Conservation (phyloP, 1,140 invertebrate genomes). For the Ceratina japonica region DNA sequence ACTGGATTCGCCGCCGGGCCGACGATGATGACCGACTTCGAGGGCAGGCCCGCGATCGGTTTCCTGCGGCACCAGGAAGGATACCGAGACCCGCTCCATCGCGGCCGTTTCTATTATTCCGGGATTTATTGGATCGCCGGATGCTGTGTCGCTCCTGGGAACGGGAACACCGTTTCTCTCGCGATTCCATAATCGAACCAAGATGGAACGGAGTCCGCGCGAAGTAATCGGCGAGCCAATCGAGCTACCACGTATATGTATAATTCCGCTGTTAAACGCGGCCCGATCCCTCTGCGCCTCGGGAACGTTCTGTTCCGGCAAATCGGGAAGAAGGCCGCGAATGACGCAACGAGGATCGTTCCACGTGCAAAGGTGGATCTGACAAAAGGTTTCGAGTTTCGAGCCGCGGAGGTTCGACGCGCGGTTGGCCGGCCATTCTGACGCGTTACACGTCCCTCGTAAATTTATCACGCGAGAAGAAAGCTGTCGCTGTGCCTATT, state of each 20-base stretch:
- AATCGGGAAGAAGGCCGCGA: conserved; percentile 11
- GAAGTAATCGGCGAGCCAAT: conserved; percentile 3
- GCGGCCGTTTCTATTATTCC: conserved; percentile 54
- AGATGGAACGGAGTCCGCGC: background rate
- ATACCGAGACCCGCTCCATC: conserved; percentile 41
- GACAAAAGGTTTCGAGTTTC: conserved; percentile 45
- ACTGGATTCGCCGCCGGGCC: conserved; percentile 60
- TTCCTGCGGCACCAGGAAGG: conserved; percentile 58
- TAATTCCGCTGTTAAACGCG: no score
- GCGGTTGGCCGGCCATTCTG: conserved; percentile 7
- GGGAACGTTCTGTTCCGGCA: no score
- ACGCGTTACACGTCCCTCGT: conserved; percentile 28
- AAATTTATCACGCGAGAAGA: conserved; percentile 41
- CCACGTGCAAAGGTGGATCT: conserved; percentile 3
- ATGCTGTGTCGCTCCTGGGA: conserved; percentile 28
- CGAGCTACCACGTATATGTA: background rate
- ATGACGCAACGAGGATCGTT: conserved; percentile 22
- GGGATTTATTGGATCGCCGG: conserved; percentile 45
- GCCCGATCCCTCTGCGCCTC: no score
- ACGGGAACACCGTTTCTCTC: conserved; percentile 11
- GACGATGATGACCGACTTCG: conserved; percentile 71
- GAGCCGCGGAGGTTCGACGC: conserved; percentile 13
- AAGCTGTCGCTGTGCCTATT: conserved; percentile 19
- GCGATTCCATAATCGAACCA: background rate
- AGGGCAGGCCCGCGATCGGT: conserved; percentile 48